Conservation (phyloP, 2,113 vertebrate species). For the Montifringilla adamsi region DNA sequence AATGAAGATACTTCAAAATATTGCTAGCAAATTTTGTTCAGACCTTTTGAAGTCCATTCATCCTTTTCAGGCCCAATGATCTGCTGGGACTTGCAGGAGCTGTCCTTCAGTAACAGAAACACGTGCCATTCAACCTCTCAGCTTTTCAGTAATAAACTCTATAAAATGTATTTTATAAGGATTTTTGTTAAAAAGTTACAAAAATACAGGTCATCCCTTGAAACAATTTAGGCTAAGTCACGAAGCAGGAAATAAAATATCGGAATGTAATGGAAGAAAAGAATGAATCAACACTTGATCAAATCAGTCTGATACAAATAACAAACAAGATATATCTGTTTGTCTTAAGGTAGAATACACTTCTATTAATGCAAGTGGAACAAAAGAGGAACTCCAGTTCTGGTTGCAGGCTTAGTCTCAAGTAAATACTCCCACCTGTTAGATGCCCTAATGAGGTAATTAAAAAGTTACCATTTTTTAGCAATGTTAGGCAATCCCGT, state of each 20-base stretch:
- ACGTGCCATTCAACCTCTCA: not conserved
- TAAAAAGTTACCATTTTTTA: not conserved
- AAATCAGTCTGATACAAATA: not conserved
- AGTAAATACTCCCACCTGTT: not conserved
- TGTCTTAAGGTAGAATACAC: not conserved
- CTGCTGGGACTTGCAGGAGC: fast-evolving
- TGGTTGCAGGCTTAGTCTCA: not conserved
- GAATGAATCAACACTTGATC: not conserved
- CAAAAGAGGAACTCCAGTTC: not conserved
- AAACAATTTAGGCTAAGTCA: not conserved
- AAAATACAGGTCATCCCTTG: not conserved
- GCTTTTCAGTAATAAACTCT: not conserved
- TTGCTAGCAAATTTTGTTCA: not conserved
- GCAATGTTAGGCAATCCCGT: not conserved
- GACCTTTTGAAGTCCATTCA: not conserved
- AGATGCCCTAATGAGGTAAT: not conserved
- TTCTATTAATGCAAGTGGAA: not conserved
- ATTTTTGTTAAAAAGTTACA: not conserved
- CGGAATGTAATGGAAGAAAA: not conserved
- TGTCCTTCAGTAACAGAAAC: not conserved
- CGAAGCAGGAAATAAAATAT: not conserved
- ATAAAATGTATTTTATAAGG: not conserved
- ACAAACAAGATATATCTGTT: not conserved
- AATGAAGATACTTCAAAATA: not conserved
- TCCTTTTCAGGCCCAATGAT: not conserved